Evolutionary conservation across 2,888 invertebrate genomes (phyloP).

Genomic region (Serrognathus titanus): DNA sequence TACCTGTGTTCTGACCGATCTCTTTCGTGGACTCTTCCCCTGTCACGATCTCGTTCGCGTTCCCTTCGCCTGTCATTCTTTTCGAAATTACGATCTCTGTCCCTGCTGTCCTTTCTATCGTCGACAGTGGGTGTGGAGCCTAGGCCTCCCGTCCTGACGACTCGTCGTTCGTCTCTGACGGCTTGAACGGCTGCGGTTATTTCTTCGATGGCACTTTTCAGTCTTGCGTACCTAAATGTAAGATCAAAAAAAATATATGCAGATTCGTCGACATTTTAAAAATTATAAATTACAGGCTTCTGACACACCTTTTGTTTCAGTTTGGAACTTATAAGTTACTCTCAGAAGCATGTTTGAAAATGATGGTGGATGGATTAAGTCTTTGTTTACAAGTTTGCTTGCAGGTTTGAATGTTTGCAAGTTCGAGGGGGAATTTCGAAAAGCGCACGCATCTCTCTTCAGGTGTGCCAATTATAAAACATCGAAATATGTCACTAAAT

Average conservation of each 20-base stretch:
- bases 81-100: conserved; percentile 15
- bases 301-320: not conserved
- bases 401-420: too few relatives aligned
- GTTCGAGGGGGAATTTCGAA: too few relatives aligned
- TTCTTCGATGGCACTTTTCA: conserved; percentile 68
- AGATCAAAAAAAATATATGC: conserved; percentile 11
- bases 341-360: not conserved
- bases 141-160: conserved; percentile 31
- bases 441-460: too few relatives aligned
- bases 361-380: too few relatives aligned
- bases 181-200: conserved; percentile 60
- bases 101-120: conserved; percentile 20
- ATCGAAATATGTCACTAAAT: too few relatives aligned
- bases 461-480: too few relatives aligned
- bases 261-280: not conserved
- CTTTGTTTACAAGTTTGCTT: too few relatives aligned
- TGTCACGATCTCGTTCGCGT: conserved; percentile 30
- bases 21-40: conserved; percentile 20
- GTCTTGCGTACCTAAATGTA: conserved; percentile 56
- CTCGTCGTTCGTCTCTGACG: conserved; percentile 53
- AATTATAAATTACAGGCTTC: not conserved
- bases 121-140: conserved; percentile 30
- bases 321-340: not conserved
- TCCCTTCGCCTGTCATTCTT: conserved; percentile 24
- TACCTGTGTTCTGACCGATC: conserved; percentile 37